Conservation (phyloP, 2,113 vertebrate species). For the Gnathonemus longibarbis region DNA sequence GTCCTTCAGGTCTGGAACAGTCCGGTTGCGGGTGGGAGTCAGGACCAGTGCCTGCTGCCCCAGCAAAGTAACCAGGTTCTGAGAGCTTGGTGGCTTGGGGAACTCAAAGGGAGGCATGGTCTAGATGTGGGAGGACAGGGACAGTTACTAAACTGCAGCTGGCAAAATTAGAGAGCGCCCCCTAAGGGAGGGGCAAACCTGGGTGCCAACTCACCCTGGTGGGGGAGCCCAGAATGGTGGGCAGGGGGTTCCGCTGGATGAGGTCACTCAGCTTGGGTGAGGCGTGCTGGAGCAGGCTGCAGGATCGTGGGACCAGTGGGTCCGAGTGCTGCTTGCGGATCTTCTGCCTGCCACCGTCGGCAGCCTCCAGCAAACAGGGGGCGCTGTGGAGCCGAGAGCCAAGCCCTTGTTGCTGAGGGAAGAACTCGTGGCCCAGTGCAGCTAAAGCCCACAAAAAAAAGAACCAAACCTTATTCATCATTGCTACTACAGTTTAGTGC, state of each 20-base stretch:
- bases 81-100: conserved; percentile 81
- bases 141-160: neutral
- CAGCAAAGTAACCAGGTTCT: conserved; percentile 81
- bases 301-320: conserved; percentile 60
- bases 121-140: conserved; percentile 42
- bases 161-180: neutral
- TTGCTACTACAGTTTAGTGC: neutral
- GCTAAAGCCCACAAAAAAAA: conserved; percentile 17
- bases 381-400: conserved; percentile 90
- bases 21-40: conserved; percentile 61
- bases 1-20: conserved; percentile 69
- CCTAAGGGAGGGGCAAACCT: neutral
- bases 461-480: neutral
- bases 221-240: conserved; percentile 72
- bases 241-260: conserved; percentile 69
- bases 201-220: conserved; percentile 67
- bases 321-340: conserved; percentile 89
- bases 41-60: conserved; percentile 76
- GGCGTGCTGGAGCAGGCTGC: conserved; percentile 55
- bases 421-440: conserved; percentile 36
- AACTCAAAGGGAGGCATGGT: conserved; percentile 79
- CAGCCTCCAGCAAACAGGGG: conserved; percentile 70
- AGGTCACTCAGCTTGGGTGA: conserved; percentile 71
- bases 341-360: conserved; percentile 70
- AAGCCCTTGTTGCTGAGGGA: conserved; percentile 63